A percentile compares a stretch with the other conserved stretches of the same genome.
Evolutionary conservation across 2,113 vertebrate species (phyloP).

Genomic region (Sapajus apella): DNA sequence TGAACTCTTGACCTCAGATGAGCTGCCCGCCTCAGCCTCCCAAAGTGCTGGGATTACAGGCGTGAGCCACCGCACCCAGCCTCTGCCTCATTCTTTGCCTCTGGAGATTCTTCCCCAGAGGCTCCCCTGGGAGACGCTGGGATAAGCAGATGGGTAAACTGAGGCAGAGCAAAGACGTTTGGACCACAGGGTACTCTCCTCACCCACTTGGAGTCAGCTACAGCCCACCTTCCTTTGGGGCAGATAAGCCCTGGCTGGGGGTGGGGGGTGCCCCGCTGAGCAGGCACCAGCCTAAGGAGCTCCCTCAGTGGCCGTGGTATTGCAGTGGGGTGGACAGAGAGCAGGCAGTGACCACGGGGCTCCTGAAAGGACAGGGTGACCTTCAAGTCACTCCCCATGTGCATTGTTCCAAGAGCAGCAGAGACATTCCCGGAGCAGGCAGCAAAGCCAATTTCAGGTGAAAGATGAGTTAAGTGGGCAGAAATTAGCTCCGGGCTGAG

Average conservation of each 20-base stretch:
- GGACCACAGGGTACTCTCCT: background rate
- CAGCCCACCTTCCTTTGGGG: background rate
- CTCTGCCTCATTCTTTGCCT: background rate
- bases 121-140: background rate
- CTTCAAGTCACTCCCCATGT: background rate
- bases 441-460: background rate
- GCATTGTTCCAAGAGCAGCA: background rate
- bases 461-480: conserved; percentile 9
- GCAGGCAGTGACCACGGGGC: background rate
- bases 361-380: background rate
- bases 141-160: background rate
- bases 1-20: too few species aligned
- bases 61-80: too few species aligned
- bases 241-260: background rate
- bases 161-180: background rate
- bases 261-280: background rate
- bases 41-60: too few species aligned
- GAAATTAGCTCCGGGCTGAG: background rate
- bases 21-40: too few species aligned
- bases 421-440: background rate
- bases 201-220: background rate
- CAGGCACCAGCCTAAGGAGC: too few species aligned
- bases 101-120: background rate
- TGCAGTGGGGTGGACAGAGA: background rate
- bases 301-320: background rate